Conservation (phyloP, 2,113 vertebrate genomes). For the Psophia crepitans region DNA sequence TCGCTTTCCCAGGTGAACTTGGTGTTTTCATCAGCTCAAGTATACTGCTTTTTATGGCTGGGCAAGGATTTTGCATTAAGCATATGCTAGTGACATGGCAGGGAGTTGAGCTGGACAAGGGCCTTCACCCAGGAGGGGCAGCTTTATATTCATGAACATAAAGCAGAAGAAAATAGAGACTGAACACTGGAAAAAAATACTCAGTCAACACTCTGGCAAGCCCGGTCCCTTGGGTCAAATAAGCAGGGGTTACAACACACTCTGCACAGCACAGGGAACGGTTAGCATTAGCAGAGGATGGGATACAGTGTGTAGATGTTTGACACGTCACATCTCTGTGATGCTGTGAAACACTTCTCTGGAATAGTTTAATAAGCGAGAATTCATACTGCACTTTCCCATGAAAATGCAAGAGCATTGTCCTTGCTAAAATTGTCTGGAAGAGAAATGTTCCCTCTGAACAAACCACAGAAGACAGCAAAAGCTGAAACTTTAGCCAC, state of each 20-base stretch:
- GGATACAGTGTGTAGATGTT: neutral
- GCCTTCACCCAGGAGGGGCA: neutral
- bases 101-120: neutral
- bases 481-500: neutral
- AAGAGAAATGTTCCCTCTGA: neutral
- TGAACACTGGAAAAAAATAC: neutral
- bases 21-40: neutral
- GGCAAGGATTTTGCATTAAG: neutral
- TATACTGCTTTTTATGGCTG: neutral
- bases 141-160: neutral
- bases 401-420: neutral
- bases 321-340: neutral
- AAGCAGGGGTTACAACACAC: neutral
- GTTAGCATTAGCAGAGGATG: neutral
- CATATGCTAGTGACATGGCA: neutral
- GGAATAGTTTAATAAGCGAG: neutral
- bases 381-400: neutral
- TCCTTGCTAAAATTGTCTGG: neutral
- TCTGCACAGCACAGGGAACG: neutral
- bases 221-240: neutral
- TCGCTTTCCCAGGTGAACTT: neutral
- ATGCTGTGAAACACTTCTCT: neutral
- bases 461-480: neutral
- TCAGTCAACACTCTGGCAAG: neutral
- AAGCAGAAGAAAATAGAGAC: neutral